Conservation (phyloP, 2,113 vertebrate species). For the Syngnathoides biaculeatus region DNA sequence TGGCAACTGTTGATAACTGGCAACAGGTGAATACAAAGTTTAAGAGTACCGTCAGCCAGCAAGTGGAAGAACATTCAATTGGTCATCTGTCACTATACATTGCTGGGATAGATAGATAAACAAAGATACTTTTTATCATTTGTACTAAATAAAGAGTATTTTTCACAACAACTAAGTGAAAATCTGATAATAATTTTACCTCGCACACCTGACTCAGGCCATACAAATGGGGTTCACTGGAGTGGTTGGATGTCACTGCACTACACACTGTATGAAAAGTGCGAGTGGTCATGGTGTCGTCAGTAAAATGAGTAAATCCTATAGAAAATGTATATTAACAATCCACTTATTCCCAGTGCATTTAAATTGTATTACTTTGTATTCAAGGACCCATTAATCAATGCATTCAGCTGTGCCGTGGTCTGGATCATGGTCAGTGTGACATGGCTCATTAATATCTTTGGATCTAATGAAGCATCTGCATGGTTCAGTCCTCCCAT, state of each 20-base stretch:
- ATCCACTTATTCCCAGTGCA: neutral
- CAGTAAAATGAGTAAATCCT: neutral
- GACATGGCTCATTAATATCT: slow-evolving; percentile 51
- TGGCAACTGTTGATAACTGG: too few species aligned
- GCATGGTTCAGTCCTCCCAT: slow-evolving; percentile 20
- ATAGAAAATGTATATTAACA: slow-evolving; percentile 5
- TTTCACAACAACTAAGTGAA: too few species aligned
- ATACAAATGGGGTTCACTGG: neutral
- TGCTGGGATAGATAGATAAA: too few species aligned
- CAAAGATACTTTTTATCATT: too few species aligned
- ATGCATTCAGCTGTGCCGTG: slow-evolving; percentile 15
- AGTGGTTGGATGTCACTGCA: neutral
- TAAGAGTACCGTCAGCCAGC: too few species aligned
- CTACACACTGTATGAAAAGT: neutral
- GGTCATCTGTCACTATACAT: too few species aligned
- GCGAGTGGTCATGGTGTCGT: neutral
- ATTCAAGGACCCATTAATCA: slow-evolving; percentile 28
- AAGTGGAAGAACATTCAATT: too few species aligned
- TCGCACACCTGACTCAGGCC: neutral
- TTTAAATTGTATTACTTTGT: slow-evolving; percentile 5
- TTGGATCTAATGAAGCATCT: slow-evolving; percentile 26
- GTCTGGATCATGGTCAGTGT: slow-evolving; percentile 19
- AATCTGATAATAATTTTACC: too few species aligned
- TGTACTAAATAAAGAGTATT: too few species aligned
- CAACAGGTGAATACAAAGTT: too few species aligned